Evolutionary conservation across 2,888 invertebrate genomes (phyloP).

Genomic region (Aphodius sticticus): DNA sequence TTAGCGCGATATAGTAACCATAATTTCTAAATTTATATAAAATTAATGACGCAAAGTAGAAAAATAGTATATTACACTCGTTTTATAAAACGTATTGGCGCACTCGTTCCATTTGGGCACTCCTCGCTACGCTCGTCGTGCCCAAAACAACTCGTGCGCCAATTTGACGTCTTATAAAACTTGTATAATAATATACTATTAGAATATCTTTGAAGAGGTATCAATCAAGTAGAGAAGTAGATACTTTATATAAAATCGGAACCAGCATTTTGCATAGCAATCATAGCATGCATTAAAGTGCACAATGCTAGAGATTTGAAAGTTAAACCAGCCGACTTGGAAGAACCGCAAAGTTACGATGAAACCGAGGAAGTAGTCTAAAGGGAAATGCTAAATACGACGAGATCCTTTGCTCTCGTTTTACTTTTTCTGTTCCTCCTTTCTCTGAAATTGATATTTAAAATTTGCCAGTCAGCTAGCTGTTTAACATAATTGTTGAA

Average conservation of each 20-base stretch:
- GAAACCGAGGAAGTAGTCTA: background rate
- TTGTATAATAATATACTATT: too few species aligned
- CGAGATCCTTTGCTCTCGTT: background rate
- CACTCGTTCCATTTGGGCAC: too few species aligned
- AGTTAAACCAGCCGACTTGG: background rate
- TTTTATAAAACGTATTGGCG: too few species aligned
- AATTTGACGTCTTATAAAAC: too few species aligned
- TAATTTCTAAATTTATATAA: too few species aligned
- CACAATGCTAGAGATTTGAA: background rate
- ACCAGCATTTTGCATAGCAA: background rate
- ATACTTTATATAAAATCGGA: background rate
- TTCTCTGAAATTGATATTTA: background rate
- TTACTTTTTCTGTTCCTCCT: background rate
- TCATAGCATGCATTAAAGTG: background rate
- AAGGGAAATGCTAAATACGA: background rate
- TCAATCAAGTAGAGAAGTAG: background rate
- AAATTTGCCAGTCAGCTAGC: background rate
- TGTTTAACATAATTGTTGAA: background rate
- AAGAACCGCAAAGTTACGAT: background rate
- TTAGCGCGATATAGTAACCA: too few species aligned
- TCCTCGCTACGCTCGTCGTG: too few species aligned
- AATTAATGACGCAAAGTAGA: too few species aligned
- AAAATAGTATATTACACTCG: too few species aligned
- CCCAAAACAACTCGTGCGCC: too few species aligned
- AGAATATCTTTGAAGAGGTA: background rate